Evolutionary conservation across 2,797 vertebrate genomes (phyloP), one percentile per base, ranked within the genome.

Genomic region (Notolabrus celidotus): DNA sequence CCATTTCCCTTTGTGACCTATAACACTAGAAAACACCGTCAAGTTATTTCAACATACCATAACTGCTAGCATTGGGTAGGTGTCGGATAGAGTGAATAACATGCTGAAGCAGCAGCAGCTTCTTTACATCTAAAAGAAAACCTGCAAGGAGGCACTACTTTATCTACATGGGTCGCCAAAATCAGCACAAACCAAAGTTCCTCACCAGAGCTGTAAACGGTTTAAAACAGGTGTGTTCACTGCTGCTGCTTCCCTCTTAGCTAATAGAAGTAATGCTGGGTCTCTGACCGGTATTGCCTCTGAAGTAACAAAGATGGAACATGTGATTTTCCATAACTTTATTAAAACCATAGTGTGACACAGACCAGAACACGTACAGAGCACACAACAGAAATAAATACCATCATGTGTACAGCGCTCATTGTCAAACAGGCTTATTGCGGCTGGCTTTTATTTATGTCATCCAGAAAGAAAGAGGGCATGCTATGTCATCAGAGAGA

Each of bases 311-410:
- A 58, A 41, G 5, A 60, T 6, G 10, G 17, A 7, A 39, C 9
- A 2, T 50, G 33, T 64, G 71, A 85, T 85, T 90, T 87, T 90
- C 81, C 81, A 77, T 88, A 87, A 80, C 89, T 92, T 93, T 94
- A 95, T 94, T 94, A 93, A 95, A 94, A 94, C 88, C 89, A 92
- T 93, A 91, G 88, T 89, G 85, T 93, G 86, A 93, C 92, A 94
- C 88, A 93, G 91, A 93, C 89, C 90, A 88, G 89, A 92, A 94
- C 91, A 93, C 88, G 68, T 90, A 93, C 85, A 90, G 89, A 83
- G 89, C 91, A 94, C 92, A 94, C 88, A 92, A 94, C 92, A 93
- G 92, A 93, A 93, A 93, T 92, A 93, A 93, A 93, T 91, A 94
- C 93, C 91, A 93, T 93, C 86, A 91, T 93, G 90, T 93, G 91